A percentile compares a stretch with the other conserved stretches of the same genome.
These are phyloP conservation scores for Cisticola juncidis DNA, from an alignment of 2,113 vertebrate genomes.

Conservation along the genomic window DNA sequence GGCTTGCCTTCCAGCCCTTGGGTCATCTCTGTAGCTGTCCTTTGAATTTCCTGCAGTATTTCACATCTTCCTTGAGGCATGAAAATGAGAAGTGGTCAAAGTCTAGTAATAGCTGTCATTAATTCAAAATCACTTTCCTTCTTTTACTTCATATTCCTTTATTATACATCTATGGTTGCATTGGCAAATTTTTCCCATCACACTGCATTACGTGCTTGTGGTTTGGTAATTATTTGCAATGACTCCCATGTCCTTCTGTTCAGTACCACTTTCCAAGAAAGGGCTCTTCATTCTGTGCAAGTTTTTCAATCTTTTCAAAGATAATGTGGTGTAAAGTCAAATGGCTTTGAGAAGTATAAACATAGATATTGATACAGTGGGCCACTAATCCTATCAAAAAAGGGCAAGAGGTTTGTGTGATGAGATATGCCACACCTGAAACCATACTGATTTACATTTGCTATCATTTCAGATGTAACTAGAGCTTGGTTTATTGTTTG, in stretches of 20 bases:
- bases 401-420: not conserved
- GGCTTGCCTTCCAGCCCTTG: not conserved
- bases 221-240: conserved; percentile 26
- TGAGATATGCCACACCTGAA: not conserved
- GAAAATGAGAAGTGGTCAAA: conserved; percentile 56
- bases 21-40: not conserved
- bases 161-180: not conserved
- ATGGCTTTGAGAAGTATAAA: not conserved
- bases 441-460: not conserved
- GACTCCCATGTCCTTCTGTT: conserved; percentile 39
- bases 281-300: not conserved
- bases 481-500: not conserved
- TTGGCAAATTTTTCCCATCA: conserved; percentile 6
- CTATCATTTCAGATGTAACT: not conserved
- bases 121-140: conserved; percentile 49
- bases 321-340: not conserved
- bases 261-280: conserved; percentile 27
- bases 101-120: conserved; percentile 18
- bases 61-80: conserved; percentile 55
- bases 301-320: not conserved
- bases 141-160: conserved; percentile 26
- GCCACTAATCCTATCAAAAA: not conserved
- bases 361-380: accelerated
- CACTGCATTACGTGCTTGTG: not conserved
- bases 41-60: conserved; percentile 43